Evolutionary conservation across 2,888 invertebrate genomes (phyloP).

Genomic region (Zelleria hepariella): DNA sequence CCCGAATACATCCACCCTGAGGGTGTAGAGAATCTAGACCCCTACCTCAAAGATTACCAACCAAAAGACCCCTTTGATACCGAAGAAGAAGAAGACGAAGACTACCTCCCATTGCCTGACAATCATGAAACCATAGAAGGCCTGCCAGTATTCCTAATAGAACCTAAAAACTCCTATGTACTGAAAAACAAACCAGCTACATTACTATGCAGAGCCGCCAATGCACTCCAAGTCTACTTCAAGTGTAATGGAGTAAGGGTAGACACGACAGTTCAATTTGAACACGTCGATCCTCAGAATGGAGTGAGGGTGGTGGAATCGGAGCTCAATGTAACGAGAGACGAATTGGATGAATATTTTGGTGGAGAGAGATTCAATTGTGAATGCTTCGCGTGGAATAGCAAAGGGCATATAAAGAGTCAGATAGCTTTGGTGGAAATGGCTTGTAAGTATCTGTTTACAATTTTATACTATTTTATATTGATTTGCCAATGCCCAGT

Average conservation of each 20-base stretch:
- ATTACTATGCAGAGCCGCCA: conserved; percentile 89
- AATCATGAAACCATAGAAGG: conserved; percentile 78
- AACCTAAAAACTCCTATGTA: conserved; percentile 91
- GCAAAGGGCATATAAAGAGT: conserved; percentile 82
- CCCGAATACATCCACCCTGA: conserved; percentile 65
- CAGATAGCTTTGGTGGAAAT: conserved; percentile 83
- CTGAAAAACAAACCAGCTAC: conserved; percentile 90
- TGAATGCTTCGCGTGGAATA: conserved; percentile 89
- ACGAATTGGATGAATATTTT: conserved; percentile 87
- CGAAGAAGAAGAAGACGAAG: conserved; percentile 54
- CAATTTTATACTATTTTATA: background rate
- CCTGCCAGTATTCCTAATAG: conserved; percentile 87
- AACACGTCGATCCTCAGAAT: conserved; percentile 85
- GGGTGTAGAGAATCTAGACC: conserved; percentile 54
- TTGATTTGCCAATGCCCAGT: too few species aligned
- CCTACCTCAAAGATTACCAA: conserved; percentile 34
- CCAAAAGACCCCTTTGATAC: conserved; percentile 38
- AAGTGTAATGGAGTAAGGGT: conserved; percentile 80
- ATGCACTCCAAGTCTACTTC: conserved; percentile 87
- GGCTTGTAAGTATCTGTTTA: conserved; percentile 82
- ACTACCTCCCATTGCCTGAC: conserved; percentile 61
- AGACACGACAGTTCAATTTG: conserved; percentile 74
- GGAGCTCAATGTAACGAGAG: conserved; percentile 81
- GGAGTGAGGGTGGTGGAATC: conserved; percentile 84
- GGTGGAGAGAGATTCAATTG: conserved; percentile 87